These are phyloP conservation scores for Pachyrhynchus sulphureomaculatus DNA, from an alignment of 1,140 invertebrate genomes.

Conservation along the genomic window DNA sequence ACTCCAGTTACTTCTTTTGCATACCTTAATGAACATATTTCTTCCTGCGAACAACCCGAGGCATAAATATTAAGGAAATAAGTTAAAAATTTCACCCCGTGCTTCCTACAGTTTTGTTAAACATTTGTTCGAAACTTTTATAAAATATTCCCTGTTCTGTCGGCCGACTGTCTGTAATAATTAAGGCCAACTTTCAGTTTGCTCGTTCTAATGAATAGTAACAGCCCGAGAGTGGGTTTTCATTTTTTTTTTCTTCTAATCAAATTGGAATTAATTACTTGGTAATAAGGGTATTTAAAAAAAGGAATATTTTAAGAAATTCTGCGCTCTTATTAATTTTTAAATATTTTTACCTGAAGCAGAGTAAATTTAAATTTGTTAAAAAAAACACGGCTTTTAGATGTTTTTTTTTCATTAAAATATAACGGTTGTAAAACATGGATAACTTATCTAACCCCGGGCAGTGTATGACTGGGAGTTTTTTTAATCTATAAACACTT, in stretches of 20 bases:
- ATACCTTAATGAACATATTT: conserved; percentile 35
- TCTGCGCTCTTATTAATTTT: neutral
- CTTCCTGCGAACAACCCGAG: conserved; percentile 31
- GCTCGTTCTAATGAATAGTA: conserved; percentile 33
- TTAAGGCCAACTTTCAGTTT: conserved; percentile 32
- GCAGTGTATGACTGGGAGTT: too few relatives aligned
- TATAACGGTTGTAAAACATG: too few relatives aligned
- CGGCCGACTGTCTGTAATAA: conserved; percentile 29
- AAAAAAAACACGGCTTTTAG: too few relatives aligned
- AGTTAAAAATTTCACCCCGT: conserved; percentile 33
- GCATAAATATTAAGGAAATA: conserved; percentile 35
- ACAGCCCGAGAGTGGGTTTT: conserved; percentile 28
- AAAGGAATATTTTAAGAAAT: conserved; percentile 5
- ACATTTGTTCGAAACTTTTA: conserved; percentile 34
- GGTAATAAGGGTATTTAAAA: conserved; percentile 24
- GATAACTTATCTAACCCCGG: too few relatives aligned
- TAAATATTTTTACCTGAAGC: too few relatives aligned
- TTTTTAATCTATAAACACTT: too few relatives aligned
- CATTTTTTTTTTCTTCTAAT: conserved; percentile 27
- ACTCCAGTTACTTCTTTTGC: conserved; percentile 32
- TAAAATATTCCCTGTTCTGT: conserved; percentile 30
- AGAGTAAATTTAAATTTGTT: too few relatives aligned
- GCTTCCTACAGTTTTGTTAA: conserved; percentile 31
- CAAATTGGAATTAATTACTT: conserved; percentile 30
- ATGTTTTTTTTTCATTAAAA: too few relatives aligned